Conservation (phyloP, 2,888 invertebrate genomes). For the Aricia artaxerxes region DNA sequence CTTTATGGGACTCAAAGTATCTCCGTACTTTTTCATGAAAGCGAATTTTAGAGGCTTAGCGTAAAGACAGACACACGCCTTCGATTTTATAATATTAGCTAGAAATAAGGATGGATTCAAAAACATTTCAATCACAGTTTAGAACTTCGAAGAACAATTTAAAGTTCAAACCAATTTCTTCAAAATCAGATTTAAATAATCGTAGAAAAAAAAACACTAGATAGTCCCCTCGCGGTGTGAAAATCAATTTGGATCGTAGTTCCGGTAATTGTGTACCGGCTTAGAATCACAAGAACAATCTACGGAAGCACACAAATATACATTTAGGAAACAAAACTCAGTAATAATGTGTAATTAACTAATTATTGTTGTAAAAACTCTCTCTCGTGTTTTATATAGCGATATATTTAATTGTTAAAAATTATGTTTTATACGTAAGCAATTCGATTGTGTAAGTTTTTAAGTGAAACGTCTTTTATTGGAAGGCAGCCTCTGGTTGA, state of each 20-base stretch:
- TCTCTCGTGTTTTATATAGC: not conserved
- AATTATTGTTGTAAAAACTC: not conserved
- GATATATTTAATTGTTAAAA: not conserved
- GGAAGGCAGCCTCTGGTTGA: too few relatives aligned
- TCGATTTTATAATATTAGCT: too few relatives aligned
- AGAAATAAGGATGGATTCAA: too few relatives aligned
- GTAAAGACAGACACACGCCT: too few relatives aligned
- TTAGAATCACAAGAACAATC: conserved; percentile 12
- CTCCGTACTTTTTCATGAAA: too few relatives aligned
- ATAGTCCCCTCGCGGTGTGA: not conserved
- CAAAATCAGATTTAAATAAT: not conserved
- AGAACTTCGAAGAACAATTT: too few relatives aligned
- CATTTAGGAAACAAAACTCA: not conserved
- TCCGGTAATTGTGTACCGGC: conserved; percentile 16
- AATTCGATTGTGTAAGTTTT: not conserved
- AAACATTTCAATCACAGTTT: too few relatives aligned
- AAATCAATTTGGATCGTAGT: conserved; percentile 25
- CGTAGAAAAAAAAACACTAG: not conserved
- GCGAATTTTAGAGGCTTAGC: too few relatives aligned
- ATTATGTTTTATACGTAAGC: not conserved
- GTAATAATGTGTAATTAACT: not conserved
- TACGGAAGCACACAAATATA: conserved; percentile 13
- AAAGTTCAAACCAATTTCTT: too few relatives aligned
- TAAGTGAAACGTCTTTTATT: not conserved
- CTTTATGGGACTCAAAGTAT: too few relatives aligned